Evolutionary conservation across 2,888 invertebrate genomes (phyloP).

Genomic region (Clunio marinus): DNA sequence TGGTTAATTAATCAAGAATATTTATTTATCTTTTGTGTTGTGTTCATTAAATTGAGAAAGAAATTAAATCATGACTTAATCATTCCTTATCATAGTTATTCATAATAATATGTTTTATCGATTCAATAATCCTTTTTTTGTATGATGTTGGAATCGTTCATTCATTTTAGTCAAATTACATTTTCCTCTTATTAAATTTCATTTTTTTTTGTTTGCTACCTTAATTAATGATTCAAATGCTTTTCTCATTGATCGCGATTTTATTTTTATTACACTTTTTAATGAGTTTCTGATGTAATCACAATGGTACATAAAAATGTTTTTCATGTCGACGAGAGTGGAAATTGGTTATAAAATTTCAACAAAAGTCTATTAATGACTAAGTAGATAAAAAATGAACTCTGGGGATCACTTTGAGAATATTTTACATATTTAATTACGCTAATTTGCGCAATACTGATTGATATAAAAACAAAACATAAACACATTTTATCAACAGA

Average conservation of each 20-base stretch:
- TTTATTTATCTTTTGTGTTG: neutral
- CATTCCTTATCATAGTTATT: constrained; percentile 12
- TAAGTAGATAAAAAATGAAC: too few relatives aligned
- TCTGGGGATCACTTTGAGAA: neutral
- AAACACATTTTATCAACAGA: too few relatives aligned
- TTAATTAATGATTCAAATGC: constrained; percentile 34
- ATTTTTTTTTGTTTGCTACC: constrained; percentile 18
- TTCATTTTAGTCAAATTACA: constrained; percentile 1
- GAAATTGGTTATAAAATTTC: neutral
- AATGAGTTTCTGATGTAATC: constrained; percentile 9
- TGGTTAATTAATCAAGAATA: constrained; percentile 14
- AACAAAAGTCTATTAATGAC: neutral
- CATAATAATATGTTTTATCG: constrained; percentile 9
- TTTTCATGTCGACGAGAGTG: neutral
- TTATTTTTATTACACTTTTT: constrained; percentile 18
- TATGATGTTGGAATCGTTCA: too few relatives aligned
- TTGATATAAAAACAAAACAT: constrained; percentile 8
- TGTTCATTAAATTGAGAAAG: neutral
- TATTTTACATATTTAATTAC: constrained; percentile 17
- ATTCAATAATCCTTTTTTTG: neutral
- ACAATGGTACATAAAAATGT: constrained; percentile 25
- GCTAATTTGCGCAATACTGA: neutral
- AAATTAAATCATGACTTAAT: constrained; percentile 8
- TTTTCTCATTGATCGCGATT: neutral
- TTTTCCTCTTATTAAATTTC: neutral